Evolutionary conservation across 2,888 invertebrate species (phyloP), one percentile per base, ranked within the genome.

Genomic region (Nysson spinosus): DNA sequence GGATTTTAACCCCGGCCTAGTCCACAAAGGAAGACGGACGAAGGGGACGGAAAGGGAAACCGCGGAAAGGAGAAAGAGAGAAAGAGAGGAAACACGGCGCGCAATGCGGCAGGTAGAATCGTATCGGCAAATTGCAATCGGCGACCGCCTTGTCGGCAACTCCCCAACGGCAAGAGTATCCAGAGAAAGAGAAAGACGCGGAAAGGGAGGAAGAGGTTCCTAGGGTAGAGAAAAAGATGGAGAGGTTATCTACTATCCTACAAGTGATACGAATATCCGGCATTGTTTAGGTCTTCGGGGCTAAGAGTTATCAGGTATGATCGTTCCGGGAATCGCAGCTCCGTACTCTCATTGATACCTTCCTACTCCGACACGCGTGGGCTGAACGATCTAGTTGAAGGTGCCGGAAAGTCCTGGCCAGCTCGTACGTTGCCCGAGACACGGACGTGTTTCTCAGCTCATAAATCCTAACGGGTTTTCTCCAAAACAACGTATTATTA

Each of bases 81-180:
- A 50, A 43, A 39, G 16, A 37, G 54, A 43, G 60, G 50, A 49
- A 67, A 50, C 47, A 50, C 54, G 69, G 52, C 60, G 77, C 62
- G 74, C 74, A 76, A 58, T 60, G 77, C 72, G 69, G 78, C 83
- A 82, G 78, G 80, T 75, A 83, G 82, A 83, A 83, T 84, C 76
- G 82, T 85, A 84, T 85, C 85, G 83, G 84, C 69, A 83, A 83
- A 84, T 83, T 84, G 83, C 84, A 81, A 85, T 84, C 84, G 84
- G 78, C 79, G 81, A 79, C 79, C 77, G 77, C 71, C 79, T 81
- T 80, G 80, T 81, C 82, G 81, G 81, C 75, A 75, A 81, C 74
- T 81, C 71, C 72, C 75, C 62, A n/a, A 68, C 71, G 77, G 69
- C 60, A 49, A 58, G 44, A 57, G 44, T 42, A 40, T 42, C 28